Evolutionary conservation across 2,888 invertebrate genomes (phyloP), one percentile per base, ranked within the genome.

Genomic region (Metalampra italica): DNA sequence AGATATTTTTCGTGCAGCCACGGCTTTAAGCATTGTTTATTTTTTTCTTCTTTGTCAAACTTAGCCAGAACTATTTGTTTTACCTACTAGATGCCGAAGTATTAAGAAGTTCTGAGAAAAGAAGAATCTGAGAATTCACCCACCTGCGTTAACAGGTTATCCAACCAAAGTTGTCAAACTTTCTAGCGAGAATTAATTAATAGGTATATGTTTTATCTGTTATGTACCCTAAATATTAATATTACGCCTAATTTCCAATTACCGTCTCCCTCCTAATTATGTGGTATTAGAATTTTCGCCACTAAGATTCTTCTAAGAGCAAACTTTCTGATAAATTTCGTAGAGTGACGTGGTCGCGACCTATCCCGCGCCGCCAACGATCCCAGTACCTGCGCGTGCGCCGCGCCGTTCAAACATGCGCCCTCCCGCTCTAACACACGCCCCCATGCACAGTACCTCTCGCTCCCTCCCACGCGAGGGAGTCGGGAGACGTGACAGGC

Each of bases 301-400:
- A 72, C 64, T 79, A 75, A 82, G 85, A 86, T 69, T 84, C 83
- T 68, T 71, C 72, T 82, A 72, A 80, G 83, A 83, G 69, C 68
- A 64, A 67, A 69, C 68, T 71, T 78, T 78, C 75, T 78, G 75
- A 79, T 68, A 64, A 62, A 68, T 66, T 71, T 59, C 65, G 65
- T 62, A 54, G 57, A 68, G 67, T 82, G 78, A 64, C 69, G 67
- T 82, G 80, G 64, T 69, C 71, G 64, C 69, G 54, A 66, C 70
- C 71, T 77, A 75, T 76, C 59, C 71, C 73, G 72, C 62, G 66
- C 63, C 22, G 22, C 64, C 71, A 75, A 75, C 82, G 82, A 43
- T 83, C 85, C 86, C 79, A 72, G 81, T 83, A 87, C 87, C 87
- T 87, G 86, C 84, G 85, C 75, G 53, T 55, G 76, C 79, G 68